Percentiles rank a stretch among this genome's conserved stretches.
Evolutionary conservation across 2,888 invertebrate species (phyloP).

Genomic region (Clitarchus hookeri): DNA sequence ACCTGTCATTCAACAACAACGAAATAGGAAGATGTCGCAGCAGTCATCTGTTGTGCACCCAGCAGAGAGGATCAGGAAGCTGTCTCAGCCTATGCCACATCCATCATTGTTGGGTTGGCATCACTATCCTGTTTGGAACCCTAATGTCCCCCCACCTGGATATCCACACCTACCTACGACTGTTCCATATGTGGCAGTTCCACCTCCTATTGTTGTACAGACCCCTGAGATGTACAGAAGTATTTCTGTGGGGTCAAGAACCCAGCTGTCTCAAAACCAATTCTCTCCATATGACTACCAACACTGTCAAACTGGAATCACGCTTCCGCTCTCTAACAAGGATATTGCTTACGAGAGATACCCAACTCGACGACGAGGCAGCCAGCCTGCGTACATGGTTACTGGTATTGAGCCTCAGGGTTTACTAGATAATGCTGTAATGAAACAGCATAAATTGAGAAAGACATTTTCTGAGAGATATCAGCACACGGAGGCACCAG

Average conservation of each 20-base stretch:
- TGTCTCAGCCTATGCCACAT: background rate
- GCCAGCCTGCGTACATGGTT: background rate
- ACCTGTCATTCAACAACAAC: background rate
- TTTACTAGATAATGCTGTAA: background rate
- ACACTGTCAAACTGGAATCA: background rate
- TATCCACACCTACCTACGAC: background rate
- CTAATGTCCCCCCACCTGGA: background rate
- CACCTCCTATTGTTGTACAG: background rate
- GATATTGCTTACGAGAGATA: background rate
- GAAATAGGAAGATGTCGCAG: background rate
- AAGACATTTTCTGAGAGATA: background rate
- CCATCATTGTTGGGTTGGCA: background rate
- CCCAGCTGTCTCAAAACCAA: background rate
- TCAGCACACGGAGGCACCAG: background rate
- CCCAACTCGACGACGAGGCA: background rate
- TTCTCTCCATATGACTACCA: background rate
- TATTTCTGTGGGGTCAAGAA: background rate
- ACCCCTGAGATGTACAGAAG: too few species aligned
- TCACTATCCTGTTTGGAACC: slow-evolving; percentile 12
- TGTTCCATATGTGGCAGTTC: background rate
- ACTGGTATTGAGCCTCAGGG: background rate
- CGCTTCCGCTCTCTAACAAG: background rate
- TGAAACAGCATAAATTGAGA: background rate
- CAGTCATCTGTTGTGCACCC: background rate
- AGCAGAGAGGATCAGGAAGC: background rate